Evolutionary conservation across 2,113 vertebrate species (phyloP), one percentile per base, ranked within the genome.

Genomic region (Coryphaenoides rupestris): DNA sequence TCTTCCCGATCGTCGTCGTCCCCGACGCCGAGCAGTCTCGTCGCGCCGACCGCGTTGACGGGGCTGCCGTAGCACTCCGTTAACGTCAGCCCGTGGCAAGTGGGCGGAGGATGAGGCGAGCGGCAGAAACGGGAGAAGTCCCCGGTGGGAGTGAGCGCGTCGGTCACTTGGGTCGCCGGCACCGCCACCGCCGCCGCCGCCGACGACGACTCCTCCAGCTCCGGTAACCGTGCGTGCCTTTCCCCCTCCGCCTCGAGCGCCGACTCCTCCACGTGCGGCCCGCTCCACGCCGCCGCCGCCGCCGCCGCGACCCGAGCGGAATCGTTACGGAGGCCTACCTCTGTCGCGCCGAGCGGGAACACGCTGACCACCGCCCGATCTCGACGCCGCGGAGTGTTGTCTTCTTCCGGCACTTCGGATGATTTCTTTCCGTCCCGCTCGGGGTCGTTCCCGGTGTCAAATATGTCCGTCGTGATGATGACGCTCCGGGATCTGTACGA

Each of bases 31-130:
- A 60, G 15, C 3, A 84, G 71, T n/a, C 79, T 74, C 47, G 89
- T 83, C 47, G 89, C 83, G 78, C 92, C 91, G 33, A 94, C 89
- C 0, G 93, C 93, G 70, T 92, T 88, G 21, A 93, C 91, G 19
- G 94, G 91, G 74, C 92, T 94, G 74, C 92, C 93, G 85, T 86
- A 84, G 3, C 92, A 85, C 21, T 75, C 73, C 0, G 60, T 12
- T 14, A 45, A 40, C 0, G 54, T 68, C 63, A 26, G 4, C 7
- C 6, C 33, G 68, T 73, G 77, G 24, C 60, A 66, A 9, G 77
- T 14, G 19, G 4, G 58, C n/a, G 58, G 60, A 4, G 68, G 77
- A 55, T 22, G 78, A 78, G n/a, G n/a, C n/a, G n/a, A n/a, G n/a
- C n/a, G n/a, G 65, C 79, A 77, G 71, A 81, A 73, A 56, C 84